Evolutionary conservation across 2,888 invertebrate species (phyloP).

Genomic region (Xestoiulus laeticollis): DNA sequence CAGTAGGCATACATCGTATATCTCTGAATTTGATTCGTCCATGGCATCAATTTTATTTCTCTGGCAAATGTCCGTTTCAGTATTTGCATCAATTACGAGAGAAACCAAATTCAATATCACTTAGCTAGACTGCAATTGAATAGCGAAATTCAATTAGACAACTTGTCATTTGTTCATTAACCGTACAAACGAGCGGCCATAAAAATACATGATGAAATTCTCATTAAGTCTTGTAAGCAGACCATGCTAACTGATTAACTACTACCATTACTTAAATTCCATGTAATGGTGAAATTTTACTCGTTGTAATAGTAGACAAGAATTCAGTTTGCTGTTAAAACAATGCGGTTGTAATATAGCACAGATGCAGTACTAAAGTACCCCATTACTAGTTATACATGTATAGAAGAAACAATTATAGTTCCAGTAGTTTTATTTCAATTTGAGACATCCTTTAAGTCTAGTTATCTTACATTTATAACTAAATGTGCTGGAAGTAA

Average conservation of each 20-base stretch:
- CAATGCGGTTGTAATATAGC: too few species aligned
- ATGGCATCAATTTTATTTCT: background rate
- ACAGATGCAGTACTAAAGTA: background rate
- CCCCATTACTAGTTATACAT: background rate
- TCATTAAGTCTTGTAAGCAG: background rate
- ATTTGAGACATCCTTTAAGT: background rate
- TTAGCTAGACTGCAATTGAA: background rate
- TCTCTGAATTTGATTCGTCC: too few species aligned
- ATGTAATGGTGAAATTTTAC: background rate
- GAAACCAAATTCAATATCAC: background rate
- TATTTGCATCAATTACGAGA: background rate
- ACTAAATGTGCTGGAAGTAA: background rate
- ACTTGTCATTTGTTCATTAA: background rate
- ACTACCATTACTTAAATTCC: background rate
- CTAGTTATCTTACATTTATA: background rate
- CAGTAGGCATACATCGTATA: too few species aligned
- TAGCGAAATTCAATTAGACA: background rate
- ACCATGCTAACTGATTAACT: background rate
- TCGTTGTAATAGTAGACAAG: background rate
- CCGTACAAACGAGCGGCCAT: slow-evolving; percentile 2
- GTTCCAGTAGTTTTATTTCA: background rate
- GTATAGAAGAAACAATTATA: background rate
- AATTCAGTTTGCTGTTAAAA: background rate
- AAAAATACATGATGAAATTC: background rate
- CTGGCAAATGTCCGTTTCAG: background rate